Conservation (phyloP, 2,888 invertebrate species). For the Allophyes oxyacanthae region DNA sequence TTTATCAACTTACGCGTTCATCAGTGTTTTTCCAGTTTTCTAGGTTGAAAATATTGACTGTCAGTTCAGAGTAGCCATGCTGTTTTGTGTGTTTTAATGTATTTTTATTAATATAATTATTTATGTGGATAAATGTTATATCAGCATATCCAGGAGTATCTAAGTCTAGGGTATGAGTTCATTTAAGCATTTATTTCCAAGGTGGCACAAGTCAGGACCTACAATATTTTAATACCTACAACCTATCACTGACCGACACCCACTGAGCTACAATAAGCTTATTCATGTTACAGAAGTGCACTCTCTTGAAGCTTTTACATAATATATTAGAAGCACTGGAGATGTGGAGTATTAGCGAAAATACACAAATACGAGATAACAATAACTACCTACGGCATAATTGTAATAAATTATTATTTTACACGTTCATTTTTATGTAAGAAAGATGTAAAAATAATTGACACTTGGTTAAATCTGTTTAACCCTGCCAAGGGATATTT, state of each 20-base stretch:
- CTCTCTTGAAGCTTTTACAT: slow-evolving; percentile 27
- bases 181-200: slow-evolving; percentile 6
- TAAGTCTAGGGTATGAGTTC: not conserved
- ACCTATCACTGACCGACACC: no score
- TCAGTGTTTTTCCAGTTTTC: slow-evolving; percentile 31
- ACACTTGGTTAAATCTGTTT: slow-evolving; percentile 23
- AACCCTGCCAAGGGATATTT: slow-evolving; percentile 14
- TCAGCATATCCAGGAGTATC: slow-evolving; percentile 2
- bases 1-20: slow-evolving; percentile 33
- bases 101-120: slow-evolving; percentile 28
- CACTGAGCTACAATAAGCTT: not conserved
- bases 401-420: no score
- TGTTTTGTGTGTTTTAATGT: slow-evolving; percentile 30
- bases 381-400: no score
- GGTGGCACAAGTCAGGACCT: not conserved
- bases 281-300: not conserved
- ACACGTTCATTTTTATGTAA: slow-evolving; percentile 11
- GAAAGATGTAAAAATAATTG: slow-evolving; percentile 13
- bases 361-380: no score
- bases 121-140: slow-evolving; percentile 21
- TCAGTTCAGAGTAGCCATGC: slow-evolving; percentile 16
- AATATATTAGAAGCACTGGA: not conserved
- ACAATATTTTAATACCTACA: not conserved
- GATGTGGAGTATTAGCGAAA: not conserved
- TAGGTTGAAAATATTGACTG: slow-evolving; percentile 29